phyloP scores from a whole-genome alignment of 2,113 vertebrate species.

The Alosa alosa region DNA sequence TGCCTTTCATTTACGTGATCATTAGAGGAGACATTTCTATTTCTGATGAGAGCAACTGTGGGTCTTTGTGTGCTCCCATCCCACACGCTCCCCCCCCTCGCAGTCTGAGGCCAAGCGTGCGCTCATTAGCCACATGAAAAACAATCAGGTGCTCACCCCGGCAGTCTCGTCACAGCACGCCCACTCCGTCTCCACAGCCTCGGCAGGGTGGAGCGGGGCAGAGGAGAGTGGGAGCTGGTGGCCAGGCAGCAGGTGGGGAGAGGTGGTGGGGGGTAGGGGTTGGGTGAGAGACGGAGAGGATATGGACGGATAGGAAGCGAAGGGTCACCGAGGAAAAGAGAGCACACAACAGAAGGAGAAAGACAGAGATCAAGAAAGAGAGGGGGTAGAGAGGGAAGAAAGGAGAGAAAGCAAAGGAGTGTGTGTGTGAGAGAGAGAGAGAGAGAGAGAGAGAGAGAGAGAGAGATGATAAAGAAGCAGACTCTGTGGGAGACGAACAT shows the following conservation, averaged over 20 bases:
- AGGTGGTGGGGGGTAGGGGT: not conserved
- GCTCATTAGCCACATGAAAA: slow-evolving; percentile 64
- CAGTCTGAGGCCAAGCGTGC: slow-evolving; percentile 57
- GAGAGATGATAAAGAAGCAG: not conserved
- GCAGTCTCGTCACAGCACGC: slow-evolving; percentile 9
- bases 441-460: no score
- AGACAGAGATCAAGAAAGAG: not conserved
- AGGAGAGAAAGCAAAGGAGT: not conserved
- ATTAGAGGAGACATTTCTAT: slow-evolving; percentile 48
- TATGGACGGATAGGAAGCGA: not conserved
- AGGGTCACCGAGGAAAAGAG: not conserved
- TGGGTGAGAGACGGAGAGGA: slow-evolving; percentile 1
- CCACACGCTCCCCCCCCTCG: slow-evolving; percentile 51
- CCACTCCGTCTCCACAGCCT: slow-evolving; percentile 17
- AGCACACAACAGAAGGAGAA: not conserved
- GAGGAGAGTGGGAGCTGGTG: not conserved
- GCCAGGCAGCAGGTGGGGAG: not conserved
- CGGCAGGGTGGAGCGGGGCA: not conserved
- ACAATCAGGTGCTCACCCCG: slow-evolving; percentile 59
- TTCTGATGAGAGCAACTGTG: slow-evolving; percentile 47
- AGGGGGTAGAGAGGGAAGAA: not conserved
- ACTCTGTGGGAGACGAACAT: not conserved
- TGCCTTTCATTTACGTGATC: slow-evolving; percentile 34
- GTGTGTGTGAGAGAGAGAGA: not conserved
- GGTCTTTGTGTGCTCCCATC: slow-evolving; percentile 56